Evolutionary conservation across 1,140 invertebrate species (phyloP).

Genomic region (Caenorhabditis latens): DNA sequence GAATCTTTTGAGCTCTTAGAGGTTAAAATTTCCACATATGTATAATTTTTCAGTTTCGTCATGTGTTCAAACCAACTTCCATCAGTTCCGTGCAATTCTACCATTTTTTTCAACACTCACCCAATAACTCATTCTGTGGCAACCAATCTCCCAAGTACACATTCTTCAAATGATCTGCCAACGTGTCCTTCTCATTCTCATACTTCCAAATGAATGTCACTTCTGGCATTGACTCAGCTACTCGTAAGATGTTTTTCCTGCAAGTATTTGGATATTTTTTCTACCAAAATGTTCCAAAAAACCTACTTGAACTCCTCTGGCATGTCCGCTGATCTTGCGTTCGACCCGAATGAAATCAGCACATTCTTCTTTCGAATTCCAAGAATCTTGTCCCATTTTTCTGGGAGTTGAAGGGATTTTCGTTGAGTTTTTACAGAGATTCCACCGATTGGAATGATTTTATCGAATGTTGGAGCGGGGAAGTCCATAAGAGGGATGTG

Average conservation of each 20-base stretch:
- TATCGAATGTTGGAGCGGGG: conserved; percentile 46
- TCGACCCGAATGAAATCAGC: conserved; percentile 66
- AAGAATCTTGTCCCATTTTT: conserved; percentile 63
- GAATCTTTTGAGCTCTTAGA: no score
- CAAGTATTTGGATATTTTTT: background rate
- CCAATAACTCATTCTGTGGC: conserved; percentile 65
- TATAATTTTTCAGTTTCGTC: no score
- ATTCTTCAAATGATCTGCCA: conserved; percentile 61
- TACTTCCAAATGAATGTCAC: conserved; percentile 69
- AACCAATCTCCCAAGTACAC: conserved; percentile 63
- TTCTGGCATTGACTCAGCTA: conserved; percentile 55
- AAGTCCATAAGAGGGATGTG: conserved; percentile 57
- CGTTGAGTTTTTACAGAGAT: conserved; percentile 47
- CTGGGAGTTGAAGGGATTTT: conserved; percentile 20
- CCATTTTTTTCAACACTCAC: no score
- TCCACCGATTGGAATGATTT: conserved; percentile 57
- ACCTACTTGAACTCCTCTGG: conserved; percentile 62
- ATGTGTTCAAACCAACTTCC: no score
- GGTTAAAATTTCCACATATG: no score
- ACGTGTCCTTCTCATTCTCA: conserved; percentile 63
- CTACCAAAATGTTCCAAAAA: background rate
- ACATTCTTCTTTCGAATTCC: conserved; percentile 58
- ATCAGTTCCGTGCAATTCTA: no score
- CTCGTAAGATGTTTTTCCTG: conserved; percentile 40
- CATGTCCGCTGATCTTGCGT: conserved; percentile 63